A percentile compares a stretch with the other conserved stretches of the same genome.
These are phyloP conservation scores for Urocolius indicus DNA, from an alignment of 2,113 vertebrate species.

Conservation along the genomic window DNA sequence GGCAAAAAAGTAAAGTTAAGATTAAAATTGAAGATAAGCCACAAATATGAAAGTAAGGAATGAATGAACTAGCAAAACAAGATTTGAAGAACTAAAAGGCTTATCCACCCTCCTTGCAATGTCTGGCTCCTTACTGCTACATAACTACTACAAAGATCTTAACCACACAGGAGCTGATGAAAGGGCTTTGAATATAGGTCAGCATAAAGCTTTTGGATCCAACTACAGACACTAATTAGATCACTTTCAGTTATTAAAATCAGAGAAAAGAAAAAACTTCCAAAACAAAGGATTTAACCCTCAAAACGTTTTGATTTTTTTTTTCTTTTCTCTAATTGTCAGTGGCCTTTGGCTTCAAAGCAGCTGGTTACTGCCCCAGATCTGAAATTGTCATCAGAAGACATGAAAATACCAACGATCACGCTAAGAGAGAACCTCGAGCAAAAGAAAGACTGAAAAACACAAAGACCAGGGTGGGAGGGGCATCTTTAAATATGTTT, in stretches of 20 bases:
- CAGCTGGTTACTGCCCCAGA: background rate
- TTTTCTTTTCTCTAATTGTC: background rate
- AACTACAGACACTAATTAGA: slow-evolving; percentile 39
- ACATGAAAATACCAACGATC: background rate
- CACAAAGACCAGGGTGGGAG: background rate
- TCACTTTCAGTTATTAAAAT: slow-evolving; percentile 33
- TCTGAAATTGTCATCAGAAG: background rate
- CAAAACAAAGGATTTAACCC: background rate
- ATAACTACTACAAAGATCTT: background rate
- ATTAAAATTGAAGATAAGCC: slow-evolving; percentile 48
- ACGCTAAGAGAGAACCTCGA: background rate
- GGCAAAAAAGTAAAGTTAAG: slow-evolving; percentile 10
- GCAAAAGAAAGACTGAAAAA: background rate
- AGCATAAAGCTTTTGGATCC: slow-evolving; percentile 22
- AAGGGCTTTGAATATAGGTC: slow-evolving; percentile 34
- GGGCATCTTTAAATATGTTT: slow-evolving; percentile 7
- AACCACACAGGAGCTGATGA: background rate
- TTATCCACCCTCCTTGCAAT: background rate
- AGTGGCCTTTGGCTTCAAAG: background rate
- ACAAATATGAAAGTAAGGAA: slow-evolving; percentile 11
- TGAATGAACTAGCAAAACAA: slow-evolving; percentile 48
- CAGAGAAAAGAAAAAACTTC: background rate
- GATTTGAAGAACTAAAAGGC: slow-evolving; percentile 31
- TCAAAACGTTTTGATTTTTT: background rate
- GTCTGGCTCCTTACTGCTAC: slow-evolving; percentile 31